Base-by-base conservation (phyloP, 2,797 vertebrate genomes). In the Coregonus ussuriensis region DNA sequence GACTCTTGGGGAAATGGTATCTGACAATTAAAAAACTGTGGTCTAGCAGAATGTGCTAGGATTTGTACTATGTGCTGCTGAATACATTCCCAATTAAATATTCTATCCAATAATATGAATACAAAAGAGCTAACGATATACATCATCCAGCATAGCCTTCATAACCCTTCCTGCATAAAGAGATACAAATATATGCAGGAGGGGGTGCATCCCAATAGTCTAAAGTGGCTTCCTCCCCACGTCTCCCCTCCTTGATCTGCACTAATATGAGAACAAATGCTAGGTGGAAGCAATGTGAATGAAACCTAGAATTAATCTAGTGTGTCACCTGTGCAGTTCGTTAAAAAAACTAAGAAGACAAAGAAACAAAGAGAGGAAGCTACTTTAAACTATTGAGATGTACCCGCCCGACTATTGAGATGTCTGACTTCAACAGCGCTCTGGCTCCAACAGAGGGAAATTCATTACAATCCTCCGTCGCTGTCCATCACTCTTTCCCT, bases 11-110 rank as follows among this genome's bases (percentile, higher is more conserved):
- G 79, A 79, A 72, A 81, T 65, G 81, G 75, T 85, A 85, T 71
- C 82, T 77, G 84, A 82, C 88, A 89, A 88, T 89, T 84, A 88
- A 88, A 87, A 84, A 88, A 81, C 80, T 81, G 63, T 71, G 74
- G 73, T 80, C 18, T 72, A 76, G 77, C 82, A 75, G 79, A 52
- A 47, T 79, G 83, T 85, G 79, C 70, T 2, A 2, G 74, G 70
- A 68, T 62, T 73, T n/a, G 13, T 31, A 47, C 21, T 0, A 52
- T 74, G 82, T 81, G 83, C 59, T 5, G 21, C n/a, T 9, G 59
- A 62, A 0, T 75, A 41, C 71, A 70, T 67, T 83, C 79, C 82
- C 66, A 84, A 79, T 56, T 47, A 83, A 84, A 87, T 77, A 74
- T 63, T 71, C 65, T 47, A 52, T 79, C 77, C 85, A 83, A 88